Conservation (phyloP, 2,888 invertebrate genomes). For the Sericinus montela region DNA sequence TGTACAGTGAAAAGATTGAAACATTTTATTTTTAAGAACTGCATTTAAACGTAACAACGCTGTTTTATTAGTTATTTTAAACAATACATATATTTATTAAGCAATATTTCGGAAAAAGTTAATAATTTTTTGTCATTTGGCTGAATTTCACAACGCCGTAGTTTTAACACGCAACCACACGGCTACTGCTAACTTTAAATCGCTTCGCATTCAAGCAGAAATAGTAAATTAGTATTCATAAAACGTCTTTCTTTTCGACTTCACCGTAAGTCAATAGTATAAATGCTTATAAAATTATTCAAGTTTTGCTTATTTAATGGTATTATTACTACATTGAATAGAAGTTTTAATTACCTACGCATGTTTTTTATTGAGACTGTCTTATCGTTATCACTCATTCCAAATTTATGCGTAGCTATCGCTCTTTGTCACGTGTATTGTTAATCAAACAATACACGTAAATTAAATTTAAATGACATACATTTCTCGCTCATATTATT, state of each 20-base stretch:
- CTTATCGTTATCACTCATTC: constrained; percentile 19
- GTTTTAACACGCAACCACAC: constrained; percentile 37
- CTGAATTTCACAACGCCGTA: constrained; percentile 33
- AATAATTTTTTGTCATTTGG: no score
- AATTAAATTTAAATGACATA: background rate
- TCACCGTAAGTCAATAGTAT: background rate
- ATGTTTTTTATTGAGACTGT: background rate
- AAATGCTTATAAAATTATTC: constrained; percentile 2
- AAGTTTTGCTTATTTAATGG: no score
- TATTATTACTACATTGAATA: background rate
- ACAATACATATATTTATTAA: no score
- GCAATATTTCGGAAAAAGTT: no score
- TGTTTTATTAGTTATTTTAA: no score
- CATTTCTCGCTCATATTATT: no score
- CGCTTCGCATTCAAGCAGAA: constrained; percentile 14
- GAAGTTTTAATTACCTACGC: background rate
- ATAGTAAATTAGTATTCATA: constrained; percentile 13
- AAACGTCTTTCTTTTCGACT: background rate
- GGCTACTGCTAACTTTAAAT: constrained; percentile 24
- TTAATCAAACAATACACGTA: constrained; percentile 1
- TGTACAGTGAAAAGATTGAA: no score
- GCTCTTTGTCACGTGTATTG: constrained; percentile 19
- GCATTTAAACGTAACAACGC: no score
- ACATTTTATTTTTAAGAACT: no score
- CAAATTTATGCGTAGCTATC: constrained; percentile 10